Evolutionary conservation across 2,888 invertebrate species (phyloP), one percentile per base, ranked within the genome.

Genomic region (Drosophila hawaiiensis): DNA sequence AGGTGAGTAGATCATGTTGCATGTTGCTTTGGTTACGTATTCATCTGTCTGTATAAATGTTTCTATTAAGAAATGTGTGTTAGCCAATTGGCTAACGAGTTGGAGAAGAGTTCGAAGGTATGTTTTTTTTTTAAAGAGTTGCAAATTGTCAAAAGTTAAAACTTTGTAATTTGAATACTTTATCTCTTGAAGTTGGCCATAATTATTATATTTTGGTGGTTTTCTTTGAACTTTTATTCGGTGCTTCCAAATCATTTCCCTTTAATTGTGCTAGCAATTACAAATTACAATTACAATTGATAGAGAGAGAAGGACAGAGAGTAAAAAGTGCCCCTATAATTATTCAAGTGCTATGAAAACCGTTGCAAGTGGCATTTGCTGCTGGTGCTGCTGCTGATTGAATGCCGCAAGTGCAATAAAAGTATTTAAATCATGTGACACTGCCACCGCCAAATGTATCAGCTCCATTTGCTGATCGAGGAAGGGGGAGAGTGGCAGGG

Each of bases 241-340:
- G 54, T 54, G 37, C 28, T 52, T 63, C 68, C 69, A 80, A 83
- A 83, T 85, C 65, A 85, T 75, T 76, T 64, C 49, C 74, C 65
- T 79, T 77, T 89, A 77, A 89, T 74, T 81, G 84, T 72, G 73
- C 59, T 73, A 61, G 33, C 84, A 84, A 84, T 84, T 88, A 83
- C 82, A 72, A 74, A 88, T 84, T 84, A 82, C 76, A 73, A 72
- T 73, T 76, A 67, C 80, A 76, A 70, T 82, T 73, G 9, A 83
- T 68, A 9, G 22, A 47, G 16, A 47, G 7, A 43, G 43, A 22
- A 12, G 35, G n/a, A 59, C 2, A 29, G 16, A 49, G 35, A 62
- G 61, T 68, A 31, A 66, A 64, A 52, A 67, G 52, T 25, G 64
- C 84, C 84, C 84, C 81, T 78, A 84, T 84, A 83, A 86, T 89